Evolutionary conservation across 2,797 vertebrate species (phyloP).

Genomic region (Darevskia mixta): DNA sequence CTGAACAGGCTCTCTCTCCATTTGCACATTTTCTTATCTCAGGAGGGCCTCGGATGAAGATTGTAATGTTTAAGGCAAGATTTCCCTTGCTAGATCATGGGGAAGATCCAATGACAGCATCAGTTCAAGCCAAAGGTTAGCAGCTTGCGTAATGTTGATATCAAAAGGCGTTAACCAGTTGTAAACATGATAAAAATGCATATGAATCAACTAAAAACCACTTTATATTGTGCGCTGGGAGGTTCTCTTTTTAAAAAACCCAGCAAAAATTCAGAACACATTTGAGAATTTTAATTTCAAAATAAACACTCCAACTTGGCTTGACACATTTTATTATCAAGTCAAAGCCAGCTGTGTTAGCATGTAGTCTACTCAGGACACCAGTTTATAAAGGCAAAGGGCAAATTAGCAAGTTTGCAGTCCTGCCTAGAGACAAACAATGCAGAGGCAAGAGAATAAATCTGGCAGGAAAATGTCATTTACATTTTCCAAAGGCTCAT

Average conservation of each 20-base stretch:
- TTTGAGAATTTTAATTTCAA: conserved; percentile 22
- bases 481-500: background rate
- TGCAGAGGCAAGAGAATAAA: background rate
- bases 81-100: background rate
- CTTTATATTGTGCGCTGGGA: background rate
- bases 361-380: conserved; percentile 17
- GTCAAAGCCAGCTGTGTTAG: conserved; percentile 23
- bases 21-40: background rate
- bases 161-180: background rate
- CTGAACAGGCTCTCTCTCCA: background rate
- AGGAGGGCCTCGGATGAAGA: background rate
- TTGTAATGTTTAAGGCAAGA: background rate
- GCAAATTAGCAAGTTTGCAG: conserved; percentile 36
- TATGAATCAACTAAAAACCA: background rate
- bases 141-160: background rate
- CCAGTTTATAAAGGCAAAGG: conserved; percentile 34
- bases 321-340: conserved; percentile 25
- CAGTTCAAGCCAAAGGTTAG: background rate
- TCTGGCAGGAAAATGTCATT: background rate
- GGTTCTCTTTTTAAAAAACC: background rate
- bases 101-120: background rate
- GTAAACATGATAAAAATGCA: background rate
- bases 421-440: conserved; percentile 21
- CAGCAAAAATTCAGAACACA: conserved; percentile 8
- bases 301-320: conserved; percentile 14